A percentile compares a stretch with the other conserved stretches of the same genome.
phyloP scores from a whole-genome alignment of 2,797 vertebrate genomes.

The Diplodus puntazzo region DNA sequence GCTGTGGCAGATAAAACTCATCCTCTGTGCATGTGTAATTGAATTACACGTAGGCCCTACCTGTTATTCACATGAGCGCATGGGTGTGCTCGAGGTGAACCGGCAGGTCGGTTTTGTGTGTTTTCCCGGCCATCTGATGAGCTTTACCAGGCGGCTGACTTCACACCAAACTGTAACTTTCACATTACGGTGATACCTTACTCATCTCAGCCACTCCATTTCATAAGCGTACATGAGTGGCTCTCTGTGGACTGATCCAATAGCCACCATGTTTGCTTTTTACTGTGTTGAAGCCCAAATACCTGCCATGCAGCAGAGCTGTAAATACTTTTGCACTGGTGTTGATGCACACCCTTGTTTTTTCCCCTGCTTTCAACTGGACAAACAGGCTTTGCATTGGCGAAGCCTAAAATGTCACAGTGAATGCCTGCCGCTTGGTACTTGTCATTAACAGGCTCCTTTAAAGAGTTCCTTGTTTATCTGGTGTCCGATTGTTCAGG shows the following conservation, averaged over 20 bases:
- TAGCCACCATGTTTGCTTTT: constrained; percentile 66
- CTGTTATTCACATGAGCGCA: constrained; percentile 15
- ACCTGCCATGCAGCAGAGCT: constrained; percentile 31
- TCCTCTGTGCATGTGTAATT: not conserved
- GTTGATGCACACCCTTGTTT: constrained; percentile 69
- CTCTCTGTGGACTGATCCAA: constrained; percentile 71
- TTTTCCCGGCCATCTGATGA: constrained; percentile 57
- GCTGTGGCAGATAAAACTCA: not conserved
- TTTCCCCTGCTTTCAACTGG: constrained; percentile 69
- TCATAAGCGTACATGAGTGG: constrained; percentile 70
- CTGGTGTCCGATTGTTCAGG: not conserved
- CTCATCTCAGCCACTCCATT: constrained; percentile 73
- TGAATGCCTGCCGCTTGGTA: constrained; percentile 32
- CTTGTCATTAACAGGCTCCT: constrained; percentile 1
- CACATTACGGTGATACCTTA: constrained; percentile 76
- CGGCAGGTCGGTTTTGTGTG: constrained; percentile 41
- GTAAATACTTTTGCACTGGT: constrained; percentile 54
- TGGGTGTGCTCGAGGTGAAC: constrained; percentile 12
- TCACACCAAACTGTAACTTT: constrained; percentile 86
- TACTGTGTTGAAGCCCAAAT: constrained; percentile 58
- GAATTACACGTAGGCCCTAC: too few species aligned
- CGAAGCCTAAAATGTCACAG: constrained; percentile 10
- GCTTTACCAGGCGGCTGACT: constrained; percentile 70
- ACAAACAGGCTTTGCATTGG: constrained; percentile 76
- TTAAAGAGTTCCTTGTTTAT: not conserved